phyloP scores from a whole-genome alignment of 2,113 vertebrate species.

The Cyprinodon tularosa region DNA sequence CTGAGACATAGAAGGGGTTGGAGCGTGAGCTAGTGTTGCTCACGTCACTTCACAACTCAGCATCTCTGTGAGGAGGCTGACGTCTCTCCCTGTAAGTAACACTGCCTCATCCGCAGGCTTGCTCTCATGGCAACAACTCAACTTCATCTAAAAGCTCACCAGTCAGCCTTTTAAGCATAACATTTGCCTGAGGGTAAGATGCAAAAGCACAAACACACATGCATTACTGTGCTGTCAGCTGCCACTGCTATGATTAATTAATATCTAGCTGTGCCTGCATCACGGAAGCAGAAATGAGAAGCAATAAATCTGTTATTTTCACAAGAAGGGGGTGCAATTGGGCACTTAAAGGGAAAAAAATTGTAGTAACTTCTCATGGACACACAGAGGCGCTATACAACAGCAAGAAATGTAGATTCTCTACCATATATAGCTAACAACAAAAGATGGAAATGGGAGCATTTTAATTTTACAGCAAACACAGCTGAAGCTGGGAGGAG shows the following conservation, averaged over 20 bases:
- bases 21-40: constrained; percentile 1
- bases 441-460: not conserved
- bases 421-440: not conserved
- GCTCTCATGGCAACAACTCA: constrained; percentile 74
- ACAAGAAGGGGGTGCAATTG: constrained; percentile 36
- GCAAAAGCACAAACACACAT: constrained; percentile 22
- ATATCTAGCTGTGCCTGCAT: constrained; percentile 15
- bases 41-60: constrained; percentile 44
- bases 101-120: constrained; percentile 46
- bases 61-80: constrained; percentile 40
- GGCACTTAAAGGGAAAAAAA: constrained; percentile 1
- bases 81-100: constrained; percentile 36
- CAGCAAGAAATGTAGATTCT: constrained; percentile 16
- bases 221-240: constrained; percentile 11
- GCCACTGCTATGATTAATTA: constrained; percentile 31
- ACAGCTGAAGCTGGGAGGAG: not conserved
- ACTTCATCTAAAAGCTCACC: constrained; percentile 62
- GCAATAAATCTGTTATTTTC: not conserved
- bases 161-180: constrained; percentile 20
- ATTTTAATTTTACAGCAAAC: not conserved
- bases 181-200: constrained; percentile 30
- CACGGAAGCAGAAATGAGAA: constrained; percentile 5
- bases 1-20: not conserved
- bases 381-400: constrained; percentile 60
- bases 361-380: constrained; percentile 33